Evolutionary conservation across 2,113 vertebrate genomes (phyloP).

Genomic region (Felis chaus): DNA sequence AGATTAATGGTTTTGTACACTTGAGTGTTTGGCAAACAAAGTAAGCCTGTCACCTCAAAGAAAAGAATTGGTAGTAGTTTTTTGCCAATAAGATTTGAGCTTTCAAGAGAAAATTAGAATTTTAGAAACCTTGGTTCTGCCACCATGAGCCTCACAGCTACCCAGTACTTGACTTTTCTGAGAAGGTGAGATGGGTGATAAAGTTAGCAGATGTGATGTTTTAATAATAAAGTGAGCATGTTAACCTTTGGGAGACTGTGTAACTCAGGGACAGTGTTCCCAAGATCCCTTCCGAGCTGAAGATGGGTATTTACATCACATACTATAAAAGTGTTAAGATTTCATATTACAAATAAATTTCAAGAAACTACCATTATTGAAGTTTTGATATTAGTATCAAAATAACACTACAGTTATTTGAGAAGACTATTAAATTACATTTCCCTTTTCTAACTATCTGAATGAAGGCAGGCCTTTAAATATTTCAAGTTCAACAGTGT

Average conservation of each 20-base stretch:
- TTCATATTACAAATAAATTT: neutral
- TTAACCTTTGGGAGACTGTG: neutral
- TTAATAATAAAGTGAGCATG: neutral
- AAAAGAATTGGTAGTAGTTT: neutral
- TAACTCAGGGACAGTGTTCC: neutral
- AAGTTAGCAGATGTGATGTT: neutral
- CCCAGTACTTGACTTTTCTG: neutral
- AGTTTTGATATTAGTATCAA: neutral
- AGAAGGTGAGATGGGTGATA: neutral
- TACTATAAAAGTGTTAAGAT: neutral
- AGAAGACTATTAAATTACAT: neutral
- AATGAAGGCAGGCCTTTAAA: neutral
- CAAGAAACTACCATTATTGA: neutral
- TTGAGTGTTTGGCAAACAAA: neutral
- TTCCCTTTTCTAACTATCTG: neutral
- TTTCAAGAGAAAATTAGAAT: neutral
- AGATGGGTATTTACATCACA: neutral
- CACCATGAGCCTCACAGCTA: neutral
- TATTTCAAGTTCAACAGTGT: neutral
- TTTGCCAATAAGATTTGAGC: neutral
- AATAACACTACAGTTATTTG: neutral
- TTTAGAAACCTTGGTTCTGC: slow-evolving; percentile 15
- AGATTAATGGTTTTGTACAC: neutral
- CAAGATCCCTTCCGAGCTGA: neutral
- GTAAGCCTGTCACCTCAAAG: slow-evolving; percentile 3